Percentiles rank a stretch among this genome's conserved stretches.
phyloP scores from a whole-genome alignment of 2,888 invertebrate genomes.

The Periphyllus acericola region DNA sequence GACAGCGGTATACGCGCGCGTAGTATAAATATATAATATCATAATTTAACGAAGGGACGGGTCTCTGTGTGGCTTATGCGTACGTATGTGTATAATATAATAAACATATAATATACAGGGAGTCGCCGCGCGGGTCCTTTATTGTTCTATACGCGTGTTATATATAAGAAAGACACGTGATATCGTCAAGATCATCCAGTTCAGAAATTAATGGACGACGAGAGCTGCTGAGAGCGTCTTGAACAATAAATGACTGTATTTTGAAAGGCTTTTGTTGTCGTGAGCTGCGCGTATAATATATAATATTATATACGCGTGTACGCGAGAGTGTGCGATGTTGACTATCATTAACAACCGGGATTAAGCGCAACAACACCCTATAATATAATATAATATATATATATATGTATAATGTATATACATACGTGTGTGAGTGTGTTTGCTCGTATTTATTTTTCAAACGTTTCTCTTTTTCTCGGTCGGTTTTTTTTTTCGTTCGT shows the following conservation, averaged over 20 bases:
- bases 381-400: neutral
- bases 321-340: conserved; percentile 3
- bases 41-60: neutral
- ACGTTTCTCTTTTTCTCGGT: conserved; percentile 12
- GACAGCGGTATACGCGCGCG: neutral
- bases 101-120: neutral
- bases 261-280: conserved; percentile 59
- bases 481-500: neutral
- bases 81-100: neutral
- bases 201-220: conserved; percentile 51
- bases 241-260: conserved; percentile 40
- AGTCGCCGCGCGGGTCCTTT: neutral
- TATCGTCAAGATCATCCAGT: conserved; percentile 43
- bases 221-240: conserved; percentile 10
- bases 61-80: neutral
- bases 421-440: too few species aligned
- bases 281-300: neutral
- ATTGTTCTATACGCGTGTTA: conserved; percentile 28
- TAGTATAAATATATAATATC: neutral
- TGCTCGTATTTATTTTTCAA: conserved; percentile 18
- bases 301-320: neutral
- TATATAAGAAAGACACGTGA: conserved; percentile 13
- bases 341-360: conserved; percentile 45
- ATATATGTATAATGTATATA: too few species aligned
- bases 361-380: conserved; percentile 24